phyloP scores from a whole-genome alignment of 92 coral and sea anemone genomes.

The Palythoa caribaeorum region DNA sequence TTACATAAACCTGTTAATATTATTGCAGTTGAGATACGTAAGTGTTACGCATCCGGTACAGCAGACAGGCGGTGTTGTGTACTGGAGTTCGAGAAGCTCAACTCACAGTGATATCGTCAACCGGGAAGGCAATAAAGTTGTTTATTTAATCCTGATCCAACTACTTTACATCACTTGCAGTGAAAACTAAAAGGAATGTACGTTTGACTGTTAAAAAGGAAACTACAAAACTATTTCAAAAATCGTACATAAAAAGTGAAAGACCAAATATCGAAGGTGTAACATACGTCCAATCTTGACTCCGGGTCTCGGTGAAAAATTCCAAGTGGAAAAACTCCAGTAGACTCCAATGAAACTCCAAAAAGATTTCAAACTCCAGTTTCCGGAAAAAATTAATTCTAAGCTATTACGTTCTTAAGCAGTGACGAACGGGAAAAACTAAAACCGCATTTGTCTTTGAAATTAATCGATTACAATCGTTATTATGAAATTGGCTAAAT shows the following conservation, averaged over 20 bases:
- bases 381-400: background rate
- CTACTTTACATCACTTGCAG: constrained; percentile 9
- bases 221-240: background rate
- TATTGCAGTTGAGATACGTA: too few species aligned
- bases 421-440: too few species aligned
- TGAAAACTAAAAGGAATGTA: constrained; percentile 13
- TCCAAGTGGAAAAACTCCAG: background rate
- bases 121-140: constrained; percentile 6
- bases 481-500: too few species aligned
- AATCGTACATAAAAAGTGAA: background rate
- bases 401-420: too few species aligned
- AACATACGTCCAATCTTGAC: constrained; percentile 10
- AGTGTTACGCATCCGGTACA: constrained; percentile 2
- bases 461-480: too few species aligned
- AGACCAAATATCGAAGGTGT: background rate
- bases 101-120: constrained; percentile 26
- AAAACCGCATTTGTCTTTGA: too few species aligned
- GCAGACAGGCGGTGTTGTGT: background rate
- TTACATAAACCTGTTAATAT: too few species aligned
- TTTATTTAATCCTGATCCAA: background rate
- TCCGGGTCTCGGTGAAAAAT: background rate
- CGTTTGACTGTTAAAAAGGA: background rate
- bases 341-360: constrained; percentile 6
- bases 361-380: background rate
- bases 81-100: constrained; percentile 21